phyloP scores from a whole-genome alignment of 2,888 invertebrate genomes.

The Thumatha senex region DNA sequence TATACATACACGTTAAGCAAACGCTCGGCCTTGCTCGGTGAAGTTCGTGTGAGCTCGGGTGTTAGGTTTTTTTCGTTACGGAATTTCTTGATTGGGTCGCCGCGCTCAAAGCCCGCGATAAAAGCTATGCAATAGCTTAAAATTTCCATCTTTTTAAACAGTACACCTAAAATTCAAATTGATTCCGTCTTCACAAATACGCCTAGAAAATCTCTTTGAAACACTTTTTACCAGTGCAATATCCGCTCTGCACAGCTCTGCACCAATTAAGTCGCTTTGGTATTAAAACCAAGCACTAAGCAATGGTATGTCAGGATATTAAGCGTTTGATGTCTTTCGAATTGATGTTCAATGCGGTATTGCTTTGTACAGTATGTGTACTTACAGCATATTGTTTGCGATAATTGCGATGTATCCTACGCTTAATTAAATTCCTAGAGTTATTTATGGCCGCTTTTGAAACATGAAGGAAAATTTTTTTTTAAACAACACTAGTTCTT shows the following conservation, averaged over 20 bases:
- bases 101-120: too few species aligned
- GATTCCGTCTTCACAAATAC: neutral
- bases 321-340: constrained; percentile 26
- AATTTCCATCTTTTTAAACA: neutral
- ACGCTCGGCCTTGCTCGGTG: too few species aligned
- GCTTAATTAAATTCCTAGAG: neutral
- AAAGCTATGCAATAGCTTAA: neutral
- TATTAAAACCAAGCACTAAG: constrained; percentile 21
- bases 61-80: too few species aligned
- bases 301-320: constrained; percentile 34
- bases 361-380: neutral
- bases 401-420: neutral
- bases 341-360: constrained; percentile 6
- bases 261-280: constrained; percentile 31
- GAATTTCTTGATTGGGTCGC: too few species aligned
- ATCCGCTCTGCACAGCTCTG: constrained; percentile 36
- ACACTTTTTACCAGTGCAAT: constrained; percentile 31
- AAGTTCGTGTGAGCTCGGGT: too few species aligned
- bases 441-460: neutral
- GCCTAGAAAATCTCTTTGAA: constrained; percentile 11
- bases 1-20: too few species aligned
- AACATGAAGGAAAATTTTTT: too few species aligned
- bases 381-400: neutral
- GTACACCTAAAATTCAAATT: neutral
- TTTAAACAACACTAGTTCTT: too few species aligned